Base-by-base conservation (phyloP, 2,113 vertebrate genomes). In the Scolopax mira region DNA sequence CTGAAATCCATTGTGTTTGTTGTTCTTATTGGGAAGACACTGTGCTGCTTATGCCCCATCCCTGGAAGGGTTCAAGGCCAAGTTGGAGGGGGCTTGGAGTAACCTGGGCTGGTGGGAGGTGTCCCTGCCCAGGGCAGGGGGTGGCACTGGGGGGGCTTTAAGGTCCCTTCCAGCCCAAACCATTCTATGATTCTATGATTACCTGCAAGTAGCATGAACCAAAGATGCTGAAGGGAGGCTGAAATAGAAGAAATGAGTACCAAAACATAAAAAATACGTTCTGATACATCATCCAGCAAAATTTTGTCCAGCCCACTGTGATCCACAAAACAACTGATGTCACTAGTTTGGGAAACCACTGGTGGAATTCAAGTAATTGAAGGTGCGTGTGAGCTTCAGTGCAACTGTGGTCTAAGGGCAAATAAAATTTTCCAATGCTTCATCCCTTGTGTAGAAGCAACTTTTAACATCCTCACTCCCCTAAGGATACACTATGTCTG, bases 121-220 rank as follows among this genome's bases (percentile, higher is more conserved):
- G 21, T 48, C 46, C 46, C 46, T 48, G 46, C 21, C 21, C 46
- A 48, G 19, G 44, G 44, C 44, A 44, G 44, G 44, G 44, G 44
- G 46, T 48, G 46, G 21, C 46, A 22, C 46, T 23, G 46, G 21
- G 12, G 11, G 46, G 21, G 10, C 46, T 22, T 48, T 48, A 23
- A 48, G 21, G 46, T 48, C 46, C 46, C 46, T 23, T 48, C 46
- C 46, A 48, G 3, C 46, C 46, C 21, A 48, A 48, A 22, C 46
- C 46, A 48, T 48, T 48, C 46, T 48, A 11, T 48, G 46, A 48
- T 48, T 22, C 21, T 48, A 23, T 22, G 21, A 48, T 48, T 48
- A 48, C 46, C 37, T 25, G 3, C 9, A 6, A 1, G 0, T 21
- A 23, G 9, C 4, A 6, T 18, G 23, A 62, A 44, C 31, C 48